Evolutionary conservation across 2,113 vertebrate genomes (phyloP), one percentile per base, ranked within the genome.

Genomic region (Perognathus longimembris): DNA sequence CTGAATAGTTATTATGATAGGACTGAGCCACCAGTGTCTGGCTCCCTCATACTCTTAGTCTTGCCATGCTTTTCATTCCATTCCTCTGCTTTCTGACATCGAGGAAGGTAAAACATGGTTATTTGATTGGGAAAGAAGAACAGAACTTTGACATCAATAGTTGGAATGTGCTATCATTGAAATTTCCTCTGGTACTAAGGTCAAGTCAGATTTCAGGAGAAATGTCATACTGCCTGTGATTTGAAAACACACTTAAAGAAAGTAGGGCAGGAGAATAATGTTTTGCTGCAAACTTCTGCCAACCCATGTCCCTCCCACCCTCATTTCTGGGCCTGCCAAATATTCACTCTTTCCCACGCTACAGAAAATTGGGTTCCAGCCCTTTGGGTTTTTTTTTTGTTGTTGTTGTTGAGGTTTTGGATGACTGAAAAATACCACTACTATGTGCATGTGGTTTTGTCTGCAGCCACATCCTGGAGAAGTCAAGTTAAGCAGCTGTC

Each of bases 391-490:
- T n/a, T n/a, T n/a, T n/a, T n/a, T n/a, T n/a, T n/a, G n/a, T n/a
- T n/a, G n/a, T n/a, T n/a, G n/a, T n/a, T n/a, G 21, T 22, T 42
- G 88, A 75, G 61, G 83, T 45, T 95, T 75, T 74, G 80, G 76
- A 80, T 89, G 42, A 91, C 59, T 92, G 83, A 91, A 94, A 94
- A 73, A 36, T 28, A 73, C 93, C 40, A 54, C 70, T 84, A 36
- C 22, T 63, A 1, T 12, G 45, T 88, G 76, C 66, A 69, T 95
- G 84, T 91, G 91, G 71, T 84, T 96, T 59, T 78, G 69, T 59
- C 76, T 85, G 73, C 84, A 86, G 77, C 86, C 67, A 61, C 86
- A 93, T 95, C 92, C 91, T 77, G 80, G 50, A 84, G 61, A 94
- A 75, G 36, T 85, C 24, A 80, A 38, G 40, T 20, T 10, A 59